Evolutionary conservation across 2,888 invertebrate genomes (phyloP).

Genomic region (Chaetogeoica ovagalla): DNA sequence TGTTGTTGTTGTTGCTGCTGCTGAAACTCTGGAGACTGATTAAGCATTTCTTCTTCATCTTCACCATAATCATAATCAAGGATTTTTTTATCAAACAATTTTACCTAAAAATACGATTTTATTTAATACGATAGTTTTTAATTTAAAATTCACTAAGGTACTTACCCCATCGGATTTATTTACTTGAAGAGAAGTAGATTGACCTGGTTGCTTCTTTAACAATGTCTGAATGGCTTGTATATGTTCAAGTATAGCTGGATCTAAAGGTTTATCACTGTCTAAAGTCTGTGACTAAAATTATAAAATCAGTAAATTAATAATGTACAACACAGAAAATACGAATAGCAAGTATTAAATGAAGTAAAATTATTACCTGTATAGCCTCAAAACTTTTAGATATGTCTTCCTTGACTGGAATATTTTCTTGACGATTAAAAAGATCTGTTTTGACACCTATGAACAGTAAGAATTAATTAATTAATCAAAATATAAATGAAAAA

Average conservation of each 20-base stretch:
- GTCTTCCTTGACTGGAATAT: constrained; percentile 24
- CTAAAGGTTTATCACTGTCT: constrained; percentile 14
- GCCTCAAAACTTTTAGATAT: constrained; percentile 21
- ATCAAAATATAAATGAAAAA: background rate
- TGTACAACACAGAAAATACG: background rate
- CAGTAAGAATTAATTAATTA: background rate
- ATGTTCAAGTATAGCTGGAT: constrained; percentile 45
- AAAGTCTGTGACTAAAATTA: background rate
- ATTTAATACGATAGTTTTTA: constrained; percentile 19
- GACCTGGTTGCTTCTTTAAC: constrained; percentile 36
- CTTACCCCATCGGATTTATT: constrained; percentile 45
- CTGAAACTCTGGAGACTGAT: constrained; percentile 48
- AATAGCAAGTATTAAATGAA: background rate
- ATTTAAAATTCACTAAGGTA: background rate
- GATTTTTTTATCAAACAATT: constrained; percentile 79
- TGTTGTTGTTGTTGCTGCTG: constrained; percentile 42
- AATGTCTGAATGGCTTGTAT: constrained; percentile 48
- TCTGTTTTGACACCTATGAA: constrained; percentile 45
- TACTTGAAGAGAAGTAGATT: constrained; percentile 37
- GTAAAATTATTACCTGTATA: constrained; percentile 26
- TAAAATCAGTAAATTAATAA: constrained; percentile 1
- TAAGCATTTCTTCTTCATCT: constrained; percentile 76
- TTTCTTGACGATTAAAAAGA: constrained; percentile 44
- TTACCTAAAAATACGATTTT: constrained; percentile 60
- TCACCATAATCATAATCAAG: constrained; percentile 91